These are phyloP conservation scores for Alligator sinensis DNA, from an alignment of 2,113 vertebrate genomes.

Conservation along the genomic window DNA sequence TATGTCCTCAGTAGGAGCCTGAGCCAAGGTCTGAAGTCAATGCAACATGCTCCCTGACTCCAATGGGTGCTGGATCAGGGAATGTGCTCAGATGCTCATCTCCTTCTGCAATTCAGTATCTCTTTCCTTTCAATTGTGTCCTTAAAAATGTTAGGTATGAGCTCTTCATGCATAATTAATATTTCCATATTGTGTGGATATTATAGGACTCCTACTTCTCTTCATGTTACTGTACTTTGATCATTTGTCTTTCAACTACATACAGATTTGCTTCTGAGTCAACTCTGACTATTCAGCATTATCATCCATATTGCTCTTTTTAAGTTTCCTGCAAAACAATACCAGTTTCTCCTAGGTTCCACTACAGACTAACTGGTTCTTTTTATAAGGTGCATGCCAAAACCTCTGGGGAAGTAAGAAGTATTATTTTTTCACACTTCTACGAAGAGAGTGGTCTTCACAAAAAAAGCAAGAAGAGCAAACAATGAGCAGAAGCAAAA, in stretches of 20 bases:
- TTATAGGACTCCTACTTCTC: neutral
- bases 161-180: neutral
- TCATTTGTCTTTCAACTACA: neutral
- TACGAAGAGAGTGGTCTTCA: slow-evolving; percentile 27
- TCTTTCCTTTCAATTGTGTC: neutral
- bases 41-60: neutral
- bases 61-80: rapidly evolving
- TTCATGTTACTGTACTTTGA: neutral
- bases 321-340: neutral
- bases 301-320: neutral
- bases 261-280: neutral
- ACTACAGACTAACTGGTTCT: neutral
- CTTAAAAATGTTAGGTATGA: neutral
- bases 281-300: neutral
- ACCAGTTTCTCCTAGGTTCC: neutral
- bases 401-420: slow-evolving; percentile 10
- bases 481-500: slow-evolving; percentile 41
- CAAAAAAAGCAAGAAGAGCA: slow-evolving; percentile 32
- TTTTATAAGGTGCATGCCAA: neutral
- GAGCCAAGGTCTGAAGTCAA: neutral
- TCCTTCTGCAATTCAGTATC: neutral
- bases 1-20: neutral
- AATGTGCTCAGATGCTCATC: neutral
- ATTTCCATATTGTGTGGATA: neutral
- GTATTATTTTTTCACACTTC: slow-evolving; percentile 21